These are phyloP conservation scores for Gyps fulvus DNA, from an alignment of 2,113 vertebrate species.

Conservation along the genomic window DNA sequence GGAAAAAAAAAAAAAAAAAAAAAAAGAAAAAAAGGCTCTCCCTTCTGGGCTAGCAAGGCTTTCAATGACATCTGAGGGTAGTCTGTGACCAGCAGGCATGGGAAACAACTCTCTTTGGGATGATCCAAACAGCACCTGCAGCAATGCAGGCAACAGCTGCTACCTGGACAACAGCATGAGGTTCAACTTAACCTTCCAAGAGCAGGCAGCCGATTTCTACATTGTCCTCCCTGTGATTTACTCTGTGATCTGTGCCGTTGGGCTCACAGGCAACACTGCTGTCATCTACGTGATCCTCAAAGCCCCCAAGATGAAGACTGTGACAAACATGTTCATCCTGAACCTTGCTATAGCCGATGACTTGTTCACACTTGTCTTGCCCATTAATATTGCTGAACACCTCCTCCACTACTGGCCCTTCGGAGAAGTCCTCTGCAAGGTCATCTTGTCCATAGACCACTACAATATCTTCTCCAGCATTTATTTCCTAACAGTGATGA, in stretches of 20 bases:
- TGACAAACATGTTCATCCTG: conserved; percentile 91
- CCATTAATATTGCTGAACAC: conserved; percentile 86
- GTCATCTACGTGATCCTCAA: conserved; percentile 90
- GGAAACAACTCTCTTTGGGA: conserved; percentile 44
- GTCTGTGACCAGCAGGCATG: conserved; percentile 10
- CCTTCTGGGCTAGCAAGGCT: not conserved
- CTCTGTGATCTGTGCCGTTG: conserved; percentile 84
- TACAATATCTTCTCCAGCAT: conserved; percentile 93
- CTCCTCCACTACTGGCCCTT: conserved; percentile 89
- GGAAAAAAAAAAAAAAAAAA: not conserved
- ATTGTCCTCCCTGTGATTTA: conserved; percentile 84
- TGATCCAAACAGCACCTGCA: not conserved
- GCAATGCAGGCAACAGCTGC: not conserved
- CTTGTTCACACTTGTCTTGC: conserved; percentile 86
- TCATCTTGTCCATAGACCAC: conserved; percentile 87
- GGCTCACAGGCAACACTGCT: conserved; percentile 85
- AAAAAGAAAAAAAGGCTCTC: not conserved
- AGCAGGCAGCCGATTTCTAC: conserved; percentile 74
- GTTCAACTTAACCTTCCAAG: conserved; percentile 26
- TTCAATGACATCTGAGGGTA: not conserved
- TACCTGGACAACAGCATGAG: not conserved
- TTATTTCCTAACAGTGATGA: conserved; percentile 91
- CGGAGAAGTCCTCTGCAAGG: conserved; percentile 86
- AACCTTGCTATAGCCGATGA: conserved; percentile 88
- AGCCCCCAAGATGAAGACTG: conserved; percentile 89